A percentile compares a stretch with the other conserved stretches of the same genome.
phyloP scores from a whole-genome alignment of 2,113 vertebrate genomes.

The Entelurus aequoreus region DNA sequence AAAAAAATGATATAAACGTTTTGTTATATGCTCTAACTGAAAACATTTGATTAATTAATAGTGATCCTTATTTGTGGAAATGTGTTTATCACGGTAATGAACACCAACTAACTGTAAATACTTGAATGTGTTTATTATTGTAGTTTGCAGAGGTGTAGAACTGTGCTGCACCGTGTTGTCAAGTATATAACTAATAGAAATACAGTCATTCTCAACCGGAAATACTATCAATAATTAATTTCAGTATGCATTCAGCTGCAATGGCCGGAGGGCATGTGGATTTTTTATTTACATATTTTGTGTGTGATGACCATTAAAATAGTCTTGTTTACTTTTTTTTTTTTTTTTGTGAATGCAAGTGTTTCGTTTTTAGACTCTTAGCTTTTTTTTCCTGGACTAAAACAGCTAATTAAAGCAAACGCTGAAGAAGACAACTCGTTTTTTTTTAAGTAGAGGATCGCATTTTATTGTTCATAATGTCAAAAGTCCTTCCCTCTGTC shows the following conservation, averaged over 20 bases:
- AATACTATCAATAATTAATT: background rate
- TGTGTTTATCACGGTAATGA: no score
- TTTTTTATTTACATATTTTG: conserved; percentile 5
- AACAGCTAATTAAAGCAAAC: background rate
- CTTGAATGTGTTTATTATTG: background rate
- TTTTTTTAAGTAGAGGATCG: background rate
- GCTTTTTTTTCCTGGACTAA: background rate
- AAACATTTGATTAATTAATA: no score
- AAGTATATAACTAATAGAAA: background rate
- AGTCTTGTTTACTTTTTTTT: background rate
- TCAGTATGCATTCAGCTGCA: background rate
- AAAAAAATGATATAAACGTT: no score
- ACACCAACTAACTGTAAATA: no score
- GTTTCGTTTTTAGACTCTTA: background rate
- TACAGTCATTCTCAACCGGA: background rate
- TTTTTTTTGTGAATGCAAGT: background rate
- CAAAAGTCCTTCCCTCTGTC: no score
- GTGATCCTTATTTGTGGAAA: no score
- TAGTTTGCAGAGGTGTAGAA: background rate
- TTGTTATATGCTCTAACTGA: no score
- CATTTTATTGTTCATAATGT: background rate
- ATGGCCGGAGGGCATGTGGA: conserved; percentile 7
- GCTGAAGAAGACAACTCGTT: background rate
- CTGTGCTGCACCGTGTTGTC: no score
- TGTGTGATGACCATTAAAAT: background rate